Conservation (phyloP, 2,888 invertebrate genomes). For the Cyrtodaria siliqua region DNA sequence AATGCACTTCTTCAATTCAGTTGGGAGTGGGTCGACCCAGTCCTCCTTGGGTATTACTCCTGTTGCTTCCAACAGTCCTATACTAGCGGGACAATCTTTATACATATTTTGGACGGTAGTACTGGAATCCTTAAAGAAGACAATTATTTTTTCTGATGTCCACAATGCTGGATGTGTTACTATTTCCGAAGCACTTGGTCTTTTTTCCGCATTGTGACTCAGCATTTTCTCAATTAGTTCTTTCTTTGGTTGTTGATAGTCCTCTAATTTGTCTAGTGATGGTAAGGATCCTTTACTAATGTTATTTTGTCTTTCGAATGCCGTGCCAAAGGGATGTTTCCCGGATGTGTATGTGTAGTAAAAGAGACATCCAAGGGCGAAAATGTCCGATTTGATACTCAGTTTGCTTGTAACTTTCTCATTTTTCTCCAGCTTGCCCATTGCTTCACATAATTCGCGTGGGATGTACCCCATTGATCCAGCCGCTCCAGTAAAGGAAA, state of each 20-base stretch:
- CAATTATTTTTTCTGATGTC: background rate
- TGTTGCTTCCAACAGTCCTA: no score
- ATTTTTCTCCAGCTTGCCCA: background rate
- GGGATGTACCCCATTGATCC: constrained; percentile 10
- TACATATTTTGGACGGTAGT: no score
- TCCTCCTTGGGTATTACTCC: no score
- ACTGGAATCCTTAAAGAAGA: no score
- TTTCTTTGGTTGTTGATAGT: background rate
- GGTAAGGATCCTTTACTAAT: background rate
- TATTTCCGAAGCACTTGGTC: constrained; percentile 6
- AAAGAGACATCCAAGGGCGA: constrained; percentile 11
- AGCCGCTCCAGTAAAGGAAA: background rate
- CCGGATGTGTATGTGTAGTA: background rate
- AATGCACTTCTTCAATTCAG: no score
- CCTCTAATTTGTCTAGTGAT: background rate
- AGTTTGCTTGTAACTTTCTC: background rate
- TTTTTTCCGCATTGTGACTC: background rate
- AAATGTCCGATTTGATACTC: constrained; percentile 9
- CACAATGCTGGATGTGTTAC: constrained; percentile 6
- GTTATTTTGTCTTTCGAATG: background rate
- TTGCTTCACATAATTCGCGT: background rate
- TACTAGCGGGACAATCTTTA: no score
- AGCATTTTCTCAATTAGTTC: background rate
- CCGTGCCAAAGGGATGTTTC: constrained; percentile 3
- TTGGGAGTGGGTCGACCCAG: no score